Base-by-base conservation (phyloP, 1,140 invertebrate genomes). In the Neodiprion fabricii region DNA sequence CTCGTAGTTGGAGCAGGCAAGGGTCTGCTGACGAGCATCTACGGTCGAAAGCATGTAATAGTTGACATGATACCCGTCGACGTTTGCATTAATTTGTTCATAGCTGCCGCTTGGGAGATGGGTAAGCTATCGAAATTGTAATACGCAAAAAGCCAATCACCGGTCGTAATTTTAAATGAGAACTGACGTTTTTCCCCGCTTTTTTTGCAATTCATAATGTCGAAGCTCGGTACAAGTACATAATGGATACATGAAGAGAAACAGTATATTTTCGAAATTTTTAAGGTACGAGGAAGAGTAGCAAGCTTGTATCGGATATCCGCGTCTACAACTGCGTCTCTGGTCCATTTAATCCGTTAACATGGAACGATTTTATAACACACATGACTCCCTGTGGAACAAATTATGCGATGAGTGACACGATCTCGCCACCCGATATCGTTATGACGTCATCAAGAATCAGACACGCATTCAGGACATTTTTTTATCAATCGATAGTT, bases 331-430 rank as follows among this genome's bases (percentile, higher is more conserved):
- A 93, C 83, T 91, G 90, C 76, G 91, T 91, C 10, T 90, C 91
- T 7, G 91, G 92, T 28, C 80, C 84, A 49, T 80, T 89, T 23
- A 93, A 93, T 80, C 91, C 91, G 10, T 86, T 93, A 7, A 89
- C 88, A 21, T 98, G 96, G 96, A 92, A 93, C 61, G 90, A 94
- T 76, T 92, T 96, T 78, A 91, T 91, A 0, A 78, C 89, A 49
- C 85, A 92, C n/a, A 94, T 92, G 66, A 87, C 93, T 70, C 91
- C 91, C 80, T 92, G 93, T 85, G 90, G 93, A 0, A 80, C 90
- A 9, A 90, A 91, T 66, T 93, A 92, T 81, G 94, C 94, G 47
- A 92, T 93, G 72, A 94, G 92, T 87, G 93, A 95, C 77, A 91
- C 94, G 17, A 91, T 93, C 80, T 94, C 94, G 92, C 95, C 95